Base-by-base conservation (phyloP, 2,888 invertebrate species). In the Candidula unifasciata region DNA sequence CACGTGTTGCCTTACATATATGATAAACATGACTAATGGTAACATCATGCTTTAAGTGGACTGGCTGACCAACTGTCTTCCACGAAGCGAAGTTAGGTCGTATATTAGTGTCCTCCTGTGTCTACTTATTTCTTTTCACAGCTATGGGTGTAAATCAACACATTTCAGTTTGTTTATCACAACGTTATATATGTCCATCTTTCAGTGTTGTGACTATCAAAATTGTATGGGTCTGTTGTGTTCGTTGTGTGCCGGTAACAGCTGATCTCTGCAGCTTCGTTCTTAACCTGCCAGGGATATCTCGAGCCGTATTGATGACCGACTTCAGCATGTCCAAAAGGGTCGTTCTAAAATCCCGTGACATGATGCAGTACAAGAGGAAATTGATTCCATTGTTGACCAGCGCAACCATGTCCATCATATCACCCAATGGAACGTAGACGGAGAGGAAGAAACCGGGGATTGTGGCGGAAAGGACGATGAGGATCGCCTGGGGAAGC, bases 311-410 rank as follows among this genome's bases (percentile, higher is more conserved):
- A 27, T 60, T 37, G 64, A 82, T 35, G 33, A 33, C 33, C 8
- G 81, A 30, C 79, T 83, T 78, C 69, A 87, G 68, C 68, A 88
- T 83, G 2, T 57, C 74, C 71, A 91, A 78, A 60, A 95, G 94
- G 0, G 94, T 94, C 60, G 92, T 89, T 2, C 98, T 95, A 93
- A 98, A 98, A 95, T 98, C 97, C 87, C 97, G 95, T 86, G 97
- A 97, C 98, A 98, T 98, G 81, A 97, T 95, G 91, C 98, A 98
- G 93, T 98, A 98, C 57, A 98, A 95, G 85, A 98, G 96, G 92
- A 98, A 98, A 94, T 98, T 98, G 84, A 98, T 96, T 1, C 97
- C 97, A 5, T 97, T 97, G 94, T 98, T 98, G 89, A 97, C 94
- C 79, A 98, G 95, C 0, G 98, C 97, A 90, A 98, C 93, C 87